phyloP scores from a whole-genome alignment of 64 coral and sea anemone genomes.

The Dendrophyllia cribrosa region DNA sequence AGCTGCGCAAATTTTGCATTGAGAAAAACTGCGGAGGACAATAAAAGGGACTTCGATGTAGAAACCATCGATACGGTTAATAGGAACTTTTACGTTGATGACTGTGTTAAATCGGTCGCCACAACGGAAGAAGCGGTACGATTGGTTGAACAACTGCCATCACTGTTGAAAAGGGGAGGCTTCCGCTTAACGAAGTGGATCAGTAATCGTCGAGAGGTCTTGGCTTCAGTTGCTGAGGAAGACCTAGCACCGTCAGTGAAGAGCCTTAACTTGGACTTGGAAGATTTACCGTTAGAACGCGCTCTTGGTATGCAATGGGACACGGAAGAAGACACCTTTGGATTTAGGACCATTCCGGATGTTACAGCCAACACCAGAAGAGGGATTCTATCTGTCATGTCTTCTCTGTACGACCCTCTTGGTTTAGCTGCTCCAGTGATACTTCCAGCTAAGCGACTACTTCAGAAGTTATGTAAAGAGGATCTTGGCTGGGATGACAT shows the following conservation, averaged over 20 bases:
- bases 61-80: slow-evolving; percentile 21
- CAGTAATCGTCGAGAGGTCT: slow-evolving; percentile 16
- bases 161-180: slow-evolving; percentile 35
- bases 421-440: background rate
- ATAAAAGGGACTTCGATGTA: background rate
- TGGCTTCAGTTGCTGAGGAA: slow-evolving; percentile 15
- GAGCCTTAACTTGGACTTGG: slow-evolving; percentile 42
- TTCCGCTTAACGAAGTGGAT: slow-evolving; percentile 29
- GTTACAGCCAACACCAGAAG: background rate
- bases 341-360: background rate
- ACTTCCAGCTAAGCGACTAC: slow-evolving; percentile 16
- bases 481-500: slow-evolving; percentile 12
- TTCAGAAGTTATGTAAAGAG: slow-evolving; percentile 12
- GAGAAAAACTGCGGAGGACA: slow-evolving; percentile 30
- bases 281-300: slow-evolving; percentile 45
- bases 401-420: background rate
- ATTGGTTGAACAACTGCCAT: background rate
- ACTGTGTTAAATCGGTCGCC: slow-evolving; percentile 32
- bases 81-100: slow-evolving; percentile 50
- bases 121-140: background rate
- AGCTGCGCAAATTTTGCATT: slow-evolving; percentile 51
- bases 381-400: slow-evolving; percentile 12
- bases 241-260: slow-evolving; percentile 35
- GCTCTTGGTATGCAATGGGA: slow-evolving; percentile 58
- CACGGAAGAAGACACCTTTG: slow-evolving; percentile 22